Evolutionary conservation across 2,113 vertebrate species (phyloP), one percentile per base, ranked within the genome.

Genomic region (Hucho hucho): DNA sequence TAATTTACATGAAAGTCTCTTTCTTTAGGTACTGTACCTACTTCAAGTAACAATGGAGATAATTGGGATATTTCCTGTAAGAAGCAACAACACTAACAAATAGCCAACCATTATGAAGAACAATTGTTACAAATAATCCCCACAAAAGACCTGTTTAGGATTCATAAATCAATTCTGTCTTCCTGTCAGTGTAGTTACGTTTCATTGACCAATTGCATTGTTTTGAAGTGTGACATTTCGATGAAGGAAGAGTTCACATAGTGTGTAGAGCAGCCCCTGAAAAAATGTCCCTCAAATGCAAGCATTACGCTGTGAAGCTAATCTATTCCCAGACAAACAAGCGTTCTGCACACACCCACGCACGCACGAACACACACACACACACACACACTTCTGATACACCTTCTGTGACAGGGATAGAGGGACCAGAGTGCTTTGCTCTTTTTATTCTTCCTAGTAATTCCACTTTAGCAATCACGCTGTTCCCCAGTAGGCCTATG

Each of bases 181-280:
- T 37, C 5, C 49, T 69, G 71, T 69, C 78, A 25, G 81, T 61
- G 3, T 29, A 22, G 28, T 68, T 64, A 59, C 43, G 72, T 85
- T 82, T 78, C 25, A 83, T 56, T 65, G 76, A 64, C 22, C 61
- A 49, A 75, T 83, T 69, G n/a, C 68, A 65, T 49, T 53, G 58
- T 64, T 67, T 81, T 47, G 37, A 80, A 75, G 73, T 72, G 56
- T 86, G 81, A 86, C 77, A 87, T 89, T 87, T 89, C 12, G 43
- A n/a, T 79, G 32, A 84, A 74, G 64, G 37, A 43, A 83, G 85
- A 74, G 73, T 75, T 79, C 24, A 22, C 76, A 75, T 46, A 29
- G 14, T 66, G 75, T 56, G 69, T 61, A 75, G 69, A 0, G 32
- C 58, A 83, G 70, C 22, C 75, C 26, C 64, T 78, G 63, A 65